Conservation (phyloP, 2,888 invertebrate species). For the Ligdia adustata region DNA sequence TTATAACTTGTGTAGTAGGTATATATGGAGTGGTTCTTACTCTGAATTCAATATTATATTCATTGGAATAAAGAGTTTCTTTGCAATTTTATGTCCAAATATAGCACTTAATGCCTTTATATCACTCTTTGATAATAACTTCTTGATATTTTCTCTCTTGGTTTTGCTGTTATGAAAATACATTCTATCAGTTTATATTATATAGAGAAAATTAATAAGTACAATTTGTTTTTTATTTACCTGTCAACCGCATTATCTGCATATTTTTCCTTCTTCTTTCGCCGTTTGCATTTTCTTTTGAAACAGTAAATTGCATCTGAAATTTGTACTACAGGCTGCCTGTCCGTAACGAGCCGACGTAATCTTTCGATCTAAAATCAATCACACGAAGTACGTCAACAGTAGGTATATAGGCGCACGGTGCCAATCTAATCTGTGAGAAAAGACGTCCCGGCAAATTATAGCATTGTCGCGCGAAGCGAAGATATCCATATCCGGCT, state of each 20-base stretch:
- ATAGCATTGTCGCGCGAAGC: too few relatives aligned
- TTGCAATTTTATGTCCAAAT: slow-evolving; percentile 57
- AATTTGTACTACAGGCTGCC: slow-evolving; percentile 58
- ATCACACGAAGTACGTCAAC: too few relatives aligned
- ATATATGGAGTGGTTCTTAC: slow-evolving; percentile 57
- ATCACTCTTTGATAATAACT: slow-evolving; percentile 10
- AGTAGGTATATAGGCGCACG: too few relatives aligned
- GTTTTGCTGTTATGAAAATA: slow-evolving; percentile 14
- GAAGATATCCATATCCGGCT: too few relatives aligned
- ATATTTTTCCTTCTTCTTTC: slow-evolving; percentile 19
- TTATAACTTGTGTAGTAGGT: too few relatives aligned
- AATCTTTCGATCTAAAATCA: slow-evolving; percentile 64
- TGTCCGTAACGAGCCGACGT: slow-evolving; percentile 58
- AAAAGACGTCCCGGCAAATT: too few relatives aligned
- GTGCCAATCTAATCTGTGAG: too few relatives aligned
- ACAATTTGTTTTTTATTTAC: too few relatives aligned
- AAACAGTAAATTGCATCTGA: slow-evolving; percentile 66
- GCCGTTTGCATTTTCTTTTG: slow-evolving; percentile 38
- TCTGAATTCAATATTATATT: slow-evolving; percentile 49
- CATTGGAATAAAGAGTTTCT: slow-evolving; percentile 46
- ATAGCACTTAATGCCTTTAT: slow-evolving; percentile 31
- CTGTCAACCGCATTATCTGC: slow-evolving; percentile 26
- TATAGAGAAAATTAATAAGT: too few relatives aligned
- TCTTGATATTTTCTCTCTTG: slow-evolving; percentile 19
- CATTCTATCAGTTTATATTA: too few relatives aligned